Evolutionary conservation across 2,113 vertebrate species (phyloP).

Genomic region (Galeopterus variegatus): DNA sequence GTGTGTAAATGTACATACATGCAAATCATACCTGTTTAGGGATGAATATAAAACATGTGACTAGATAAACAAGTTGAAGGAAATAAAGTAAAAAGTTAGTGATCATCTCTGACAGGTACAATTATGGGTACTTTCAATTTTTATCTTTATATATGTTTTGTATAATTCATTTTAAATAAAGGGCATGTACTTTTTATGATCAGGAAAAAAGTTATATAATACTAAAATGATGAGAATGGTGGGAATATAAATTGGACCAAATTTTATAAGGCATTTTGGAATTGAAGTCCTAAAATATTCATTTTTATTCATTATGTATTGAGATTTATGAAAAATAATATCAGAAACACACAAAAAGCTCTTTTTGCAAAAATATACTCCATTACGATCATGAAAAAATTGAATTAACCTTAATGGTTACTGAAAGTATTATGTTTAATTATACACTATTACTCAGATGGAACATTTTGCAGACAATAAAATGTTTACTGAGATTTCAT

Average conservation of each 20-base stretch:
- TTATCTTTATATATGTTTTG: not conserved
- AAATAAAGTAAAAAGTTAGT: not conserved
- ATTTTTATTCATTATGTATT: not conserved
- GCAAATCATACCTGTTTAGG: not conserved
- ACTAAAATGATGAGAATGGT: not conserved
- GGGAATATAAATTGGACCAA: not conserved
- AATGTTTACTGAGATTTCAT: not conserved
- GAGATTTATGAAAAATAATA: not conserved
- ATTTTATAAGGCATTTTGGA: not conserved
- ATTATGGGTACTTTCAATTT: not conserved
- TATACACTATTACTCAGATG: not conserved
- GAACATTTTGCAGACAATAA: not conserved
- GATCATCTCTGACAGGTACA: not conserved
- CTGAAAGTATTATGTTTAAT: constrained; percentile 55
- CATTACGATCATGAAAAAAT: not conserved
- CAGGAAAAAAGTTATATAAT: not conserved
- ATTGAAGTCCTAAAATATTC: not conserved
- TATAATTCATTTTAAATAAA: not conserved
- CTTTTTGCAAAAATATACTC: not conserved
- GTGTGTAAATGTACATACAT: not conserved
- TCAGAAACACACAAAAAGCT: not conserved
- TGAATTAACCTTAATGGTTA: constrained; percentile 8
- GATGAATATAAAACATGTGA: not conserved
- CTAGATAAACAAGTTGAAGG: not conserved
- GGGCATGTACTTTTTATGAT: too few relatives aligned